Evolutionary conservation across 2,797 vertebrate species (phyloP).

Genomic region (Petrocephalus sullivani): DNA sequence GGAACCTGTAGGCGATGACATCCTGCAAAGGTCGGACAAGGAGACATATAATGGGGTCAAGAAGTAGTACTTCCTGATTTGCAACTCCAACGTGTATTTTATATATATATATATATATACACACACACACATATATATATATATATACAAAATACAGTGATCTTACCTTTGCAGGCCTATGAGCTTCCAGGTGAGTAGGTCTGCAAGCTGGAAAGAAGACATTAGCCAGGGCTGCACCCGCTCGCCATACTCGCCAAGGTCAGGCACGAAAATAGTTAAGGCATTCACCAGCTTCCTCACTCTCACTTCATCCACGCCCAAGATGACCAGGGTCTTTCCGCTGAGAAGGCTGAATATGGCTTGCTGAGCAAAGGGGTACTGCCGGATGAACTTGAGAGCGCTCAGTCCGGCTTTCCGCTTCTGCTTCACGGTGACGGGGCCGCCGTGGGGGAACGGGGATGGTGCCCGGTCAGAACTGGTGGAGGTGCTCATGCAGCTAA

Average conservation of each 20-base stretch:
- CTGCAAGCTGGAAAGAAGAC: constrained; percentile 77
- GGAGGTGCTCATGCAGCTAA: constrained; percentile 76
- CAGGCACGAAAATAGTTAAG: constrained; percentile 85
- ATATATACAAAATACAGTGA: neutral
- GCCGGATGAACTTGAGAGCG: constrained; percentile 85
- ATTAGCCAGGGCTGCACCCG: constrained; percentile 86
- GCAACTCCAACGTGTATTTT: neutral
- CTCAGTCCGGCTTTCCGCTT: constrained; percentile 83
- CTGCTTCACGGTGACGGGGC: constrained; percentile 62
- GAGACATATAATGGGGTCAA: neutral
- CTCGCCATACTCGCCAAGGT: constrained; percentile 65
- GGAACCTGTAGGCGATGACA: constrained; percentile 70
- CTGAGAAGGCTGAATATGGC: constrained; percentile 91
- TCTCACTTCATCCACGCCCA: constrained; percentile 81
- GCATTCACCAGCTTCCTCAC: constrained; percentile 85
- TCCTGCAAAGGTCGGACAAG: constrained; percentile 53
- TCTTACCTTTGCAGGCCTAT: constrained; percentile 91
- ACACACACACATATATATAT: neutral
- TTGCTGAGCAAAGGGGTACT: constrained; percentile 92
- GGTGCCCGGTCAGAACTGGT: constrained; percentile 74
- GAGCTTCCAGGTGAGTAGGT: constrained; percentile 96
- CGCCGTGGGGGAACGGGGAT: constrained; percentile 62
- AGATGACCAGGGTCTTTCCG: constrained; percentile 83
- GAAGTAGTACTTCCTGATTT: neutral
- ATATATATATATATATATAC: no score